Conservation (phyloP, 2,888 invertebrate species). For the Drosophila maculinotata region DNA sequence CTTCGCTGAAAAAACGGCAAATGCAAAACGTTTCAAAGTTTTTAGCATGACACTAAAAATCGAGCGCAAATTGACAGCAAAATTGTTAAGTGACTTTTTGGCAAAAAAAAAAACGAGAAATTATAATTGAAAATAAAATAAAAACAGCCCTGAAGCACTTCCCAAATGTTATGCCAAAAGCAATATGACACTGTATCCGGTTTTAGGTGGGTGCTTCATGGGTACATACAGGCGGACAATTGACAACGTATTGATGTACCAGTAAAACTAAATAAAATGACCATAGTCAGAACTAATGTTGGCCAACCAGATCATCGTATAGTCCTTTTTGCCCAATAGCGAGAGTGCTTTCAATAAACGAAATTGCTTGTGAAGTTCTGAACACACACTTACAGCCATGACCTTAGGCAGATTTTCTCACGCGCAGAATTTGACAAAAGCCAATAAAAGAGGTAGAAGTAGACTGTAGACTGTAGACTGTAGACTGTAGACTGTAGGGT, state of each 20-base stretch:
- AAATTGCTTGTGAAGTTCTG: conserved; percentile 58
- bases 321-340: conserved; percentile 9
- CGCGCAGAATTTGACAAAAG: conserved; percentile 47
- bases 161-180: conserved; percentile 56
- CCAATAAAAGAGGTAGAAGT: conserved; percentile 1
- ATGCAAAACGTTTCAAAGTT: conserved; percentile 56
- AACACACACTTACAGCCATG: conserved; percentile 46
- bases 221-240: background rate
- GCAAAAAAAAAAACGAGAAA: conserved; percentile 20
- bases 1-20: conserved; percentile 18
- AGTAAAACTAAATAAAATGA: conserved; percentile 33
- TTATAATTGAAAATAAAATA: conserved; percentile 31
- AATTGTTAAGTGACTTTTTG: conserved; percentile 70
- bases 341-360: conserved; percentile 63
- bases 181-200: conserved; percentile 49
- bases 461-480: no score
- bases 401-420: conserved; percentile 73
- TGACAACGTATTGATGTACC: conserved; percentile 1
- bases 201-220: conserved; percentile 22
- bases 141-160: conserved; percentile 17
- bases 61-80: conserved; percentile 43
- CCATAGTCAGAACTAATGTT: conserved; percentile 4
- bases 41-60: conserved; percentile 37
- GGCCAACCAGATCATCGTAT: conserved; percentile 4
- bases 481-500: no score